These are phyloP conservation scores for Menidia menidia DNA, from an alignment of 2,797 vertebrate species.

Conservation along the genomic window DNA sequence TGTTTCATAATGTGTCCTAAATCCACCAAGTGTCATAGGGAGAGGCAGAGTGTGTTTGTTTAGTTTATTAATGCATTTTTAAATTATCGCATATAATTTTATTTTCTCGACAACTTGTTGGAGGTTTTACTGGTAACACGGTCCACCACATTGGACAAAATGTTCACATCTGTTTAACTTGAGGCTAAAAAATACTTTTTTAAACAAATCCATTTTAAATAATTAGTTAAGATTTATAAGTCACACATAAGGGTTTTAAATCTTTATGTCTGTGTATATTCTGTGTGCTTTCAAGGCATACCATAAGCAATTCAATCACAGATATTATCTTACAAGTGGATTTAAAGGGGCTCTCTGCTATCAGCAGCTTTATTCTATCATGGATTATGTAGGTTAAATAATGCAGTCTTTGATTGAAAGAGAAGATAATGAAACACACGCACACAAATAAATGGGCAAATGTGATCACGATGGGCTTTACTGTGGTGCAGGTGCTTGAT, in stretches of 20 bases:
- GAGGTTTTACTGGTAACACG: no score
- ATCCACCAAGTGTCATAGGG: slow-evolving; percentile 34
- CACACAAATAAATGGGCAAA: not conserved
- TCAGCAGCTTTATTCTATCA: slow-evolving; percentile 30
- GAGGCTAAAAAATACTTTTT: no score
- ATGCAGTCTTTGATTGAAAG: slow-evolving; percentile 24
- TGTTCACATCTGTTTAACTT: no score
- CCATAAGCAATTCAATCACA: slow-evolving; percentile 47
- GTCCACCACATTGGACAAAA: no score
- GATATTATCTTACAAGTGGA: slow-evolving; percentile 41
- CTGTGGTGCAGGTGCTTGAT: not conserved
- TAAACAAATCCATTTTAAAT: no score
- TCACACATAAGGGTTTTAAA: not conserved
- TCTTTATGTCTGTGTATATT: not conserved
- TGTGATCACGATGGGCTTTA: not conserved
- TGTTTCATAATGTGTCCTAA: slow-evolving; percentile 57
- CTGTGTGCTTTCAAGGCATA: not conserved
- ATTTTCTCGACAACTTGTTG: no score
- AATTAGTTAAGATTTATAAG: no score
- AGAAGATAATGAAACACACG: not conserved
- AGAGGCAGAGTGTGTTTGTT: slow-evolving; percentile 17
- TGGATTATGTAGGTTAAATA: slow-evolving; percentile 31
- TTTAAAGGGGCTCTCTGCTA: slow-evolving; percentile 35
- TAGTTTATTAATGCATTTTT: no score
- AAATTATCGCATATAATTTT: no score